Conservation (phyloP, 1,140 invertebrate genomes). For the Caenorhabditis tropicalis region DNA sequence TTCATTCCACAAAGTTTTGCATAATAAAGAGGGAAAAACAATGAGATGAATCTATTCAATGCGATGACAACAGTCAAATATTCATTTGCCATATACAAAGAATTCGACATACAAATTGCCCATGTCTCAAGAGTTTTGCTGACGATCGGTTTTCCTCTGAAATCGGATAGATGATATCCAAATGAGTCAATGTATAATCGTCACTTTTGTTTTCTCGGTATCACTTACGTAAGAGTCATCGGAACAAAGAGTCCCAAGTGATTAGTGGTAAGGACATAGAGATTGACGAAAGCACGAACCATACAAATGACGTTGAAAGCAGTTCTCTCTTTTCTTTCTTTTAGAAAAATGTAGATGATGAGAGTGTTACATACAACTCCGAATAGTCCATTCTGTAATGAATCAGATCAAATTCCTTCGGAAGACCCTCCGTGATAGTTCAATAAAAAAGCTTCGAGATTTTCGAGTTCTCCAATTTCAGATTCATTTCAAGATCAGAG, state of each 20-base stretch:
- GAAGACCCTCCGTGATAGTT: background rate
- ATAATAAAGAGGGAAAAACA: constrained; percentile 4
- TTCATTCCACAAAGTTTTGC: constrained; percentile 22
- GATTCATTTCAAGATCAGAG: too few species aligned
- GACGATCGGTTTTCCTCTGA: background rate
- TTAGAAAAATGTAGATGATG: background rate
- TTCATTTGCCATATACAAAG: constrained; percentile 4
- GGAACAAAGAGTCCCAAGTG: constrained; percentile 4
- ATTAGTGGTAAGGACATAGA: background rate
- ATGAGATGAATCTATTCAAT: background rate
- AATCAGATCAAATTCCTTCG: too few species aligned
- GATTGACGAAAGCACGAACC: background rate
- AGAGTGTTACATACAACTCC: constrained; percentile 1
- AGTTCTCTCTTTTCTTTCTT: background rate
- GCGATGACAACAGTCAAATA: background rate
- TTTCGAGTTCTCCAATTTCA: too few species aligned
- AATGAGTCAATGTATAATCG: too few species aligned
- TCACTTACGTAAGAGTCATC: constrained; percentile 8
- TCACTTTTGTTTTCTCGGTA: background rate
- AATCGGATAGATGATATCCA: background rate
- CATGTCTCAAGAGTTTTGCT: constrained; percentile 5
- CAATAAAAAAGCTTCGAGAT: too few species aligned
- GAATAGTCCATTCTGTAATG: background rate
- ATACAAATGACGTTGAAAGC: constrained; percentile 23
- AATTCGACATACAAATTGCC: background rate